Percentiles rank a stretch among this genome's conserved stretches.
These are phyloP conservation scores for Drosophila navojoa DNA, from an alignment of 1,140 invertebrate species.

Conservation along the genomic window DNA sequence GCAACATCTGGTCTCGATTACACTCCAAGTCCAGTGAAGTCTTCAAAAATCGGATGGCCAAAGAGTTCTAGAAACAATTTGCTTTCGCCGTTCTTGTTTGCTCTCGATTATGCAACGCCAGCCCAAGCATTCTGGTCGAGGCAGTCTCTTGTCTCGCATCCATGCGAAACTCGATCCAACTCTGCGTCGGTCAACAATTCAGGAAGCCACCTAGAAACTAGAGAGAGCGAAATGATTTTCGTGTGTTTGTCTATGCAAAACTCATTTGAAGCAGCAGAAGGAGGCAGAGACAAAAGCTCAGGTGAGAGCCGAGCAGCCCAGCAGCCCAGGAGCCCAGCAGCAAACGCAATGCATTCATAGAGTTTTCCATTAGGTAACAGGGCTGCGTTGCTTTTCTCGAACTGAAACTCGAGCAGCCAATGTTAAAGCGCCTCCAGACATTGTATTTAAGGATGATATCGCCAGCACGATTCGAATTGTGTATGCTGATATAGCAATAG, in stretches of 20 bases:
- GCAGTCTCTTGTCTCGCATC: slow-evolving; percentile 6
- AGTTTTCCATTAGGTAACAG: slow-evolving; percentile 17
- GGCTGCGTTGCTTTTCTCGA: background rate
- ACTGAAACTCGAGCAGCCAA: too few relatives aligned
- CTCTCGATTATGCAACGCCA: slow-evolving; percentile 60
- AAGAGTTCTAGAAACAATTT: slow-evolving; percentile 36
- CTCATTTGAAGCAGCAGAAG: slow-evolving; percentile 56
- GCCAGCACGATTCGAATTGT: too few relatives aligned
- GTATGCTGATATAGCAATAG: too few relatives aligned
- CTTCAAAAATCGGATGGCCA: slow-evolving; percentile 6
- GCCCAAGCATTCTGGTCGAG: slow-evolving; percentile 18
- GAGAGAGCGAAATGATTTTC: slow-evolving; percentile 28
- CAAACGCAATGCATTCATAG: slow-evolving; percentile 62
- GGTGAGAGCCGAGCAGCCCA: slow-evolving; percentile 4
- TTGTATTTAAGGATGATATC: background rate
- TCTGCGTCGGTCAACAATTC: slow-evolving; percentile 4
- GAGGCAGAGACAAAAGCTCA: slow-evolving; percentile 37
- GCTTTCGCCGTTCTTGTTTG: slow-evolving; percentile 50
- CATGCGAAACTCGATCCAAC: background rate
- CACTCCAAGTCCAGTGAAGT: slow-evolving; percentile 1
- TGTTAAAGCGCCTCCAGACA: background rate
- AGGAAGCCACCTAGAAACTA: background rate
- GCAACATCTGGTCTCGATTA: slow-evolving; percentile 22
- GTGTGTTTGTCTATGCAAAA: slow-evolving; percentile 67
- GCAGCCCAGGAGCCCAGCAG: background rate